Evolutionary conservation across 2,113 vertebrate species (phyloP).

Genomic region (Oryzias melastigma): DNA sequence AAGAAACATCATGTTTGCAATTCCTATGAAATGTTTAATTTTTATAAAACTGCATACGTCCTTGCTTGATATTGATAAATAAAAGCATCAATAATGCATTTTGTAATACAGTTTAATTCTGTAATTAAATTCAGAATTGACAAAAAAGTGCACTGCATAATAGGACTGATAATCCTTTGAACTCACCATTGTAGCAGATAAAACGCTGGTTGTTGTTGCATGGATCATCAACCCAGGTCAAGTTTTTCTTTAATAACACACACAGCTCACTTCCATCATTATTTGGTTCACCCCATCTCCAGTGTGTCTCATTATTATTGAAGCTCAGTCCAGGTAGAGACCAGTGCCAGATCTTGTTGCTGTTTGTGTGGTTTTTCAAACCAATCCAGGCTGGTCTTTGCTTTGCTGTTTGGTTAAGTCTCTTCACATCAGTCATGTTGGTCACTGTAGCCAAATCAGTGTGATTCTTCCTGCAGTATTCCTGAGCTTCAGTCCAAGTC

Average conservation of each 20-base stretch:
- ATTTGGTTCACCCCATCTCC: fast-evolving
- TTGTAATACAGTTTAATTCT: too few species aligned
- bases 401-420: neutral
- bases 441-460: constrained; percentile 34
- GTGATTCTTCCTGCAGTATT: neutral
- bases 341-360: constrained; percentile 13
- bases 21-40: too few species aligned
- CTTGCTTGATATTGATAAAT: neutral
- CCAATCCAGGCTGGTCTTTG: constrained; percentile 36
- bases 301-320: fast-evolving
- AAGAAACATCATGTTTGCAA: neutral
- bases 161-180: too few species aligned
- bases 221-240: fast-evolving
- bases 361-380: neutral
- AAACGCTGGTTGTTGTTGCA: fast-evolving
- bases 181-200: constrained; percentile 35
- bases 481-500: constrained; percentile 3
- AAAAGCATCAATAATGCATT: too few species aligned
- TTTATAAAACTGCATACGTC: too few species aligned
- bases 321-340: constrained; percentile 18
- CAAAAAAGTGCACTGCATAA: too few species aligned
- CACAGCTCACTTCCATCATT: fast-evolving
- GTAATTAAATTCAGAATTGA: too few species aligned
- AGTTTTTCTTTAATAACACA: fast-evolving
- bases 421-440: constrained; percentile 10